Conservation (phyloP, 2,797 vertebrate species). For the Anguilla megastoma region DNA sequence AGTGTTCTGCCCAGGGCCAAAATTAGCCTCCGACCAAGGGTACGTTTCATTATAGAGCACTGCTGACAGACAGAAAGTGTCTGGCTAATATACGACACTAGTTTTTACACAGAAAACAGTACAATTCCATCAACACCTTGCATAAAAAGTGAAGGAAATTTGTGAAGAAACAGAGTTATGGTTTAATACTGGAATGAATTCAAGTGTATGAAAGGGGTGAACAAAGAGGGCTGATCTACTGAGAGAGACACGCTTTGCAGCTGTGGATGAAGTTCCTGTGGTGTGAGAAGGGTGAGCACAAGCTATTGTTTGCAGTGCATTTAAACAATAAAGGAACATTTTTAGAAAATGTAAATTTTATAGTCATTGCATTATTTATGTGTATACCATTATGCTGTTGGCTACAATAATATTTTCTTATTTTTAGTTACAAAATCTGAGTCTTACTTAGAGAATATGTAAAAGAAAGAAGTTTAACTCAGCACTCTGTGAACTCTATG, state of each 20-base stretch:
- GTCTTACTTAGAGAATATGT: background rate
- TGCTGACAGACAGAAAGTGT: slow-evolving; percentile 38
- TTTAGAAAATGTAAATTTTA: background rate
- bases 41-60: slow-evolving; percentile 54
- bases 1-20: slow-evolving; percentile 61
- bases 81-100: slow-evolving; percentile 9
- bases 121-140: slow-evolving; percentile 18
- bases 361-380: background rate
- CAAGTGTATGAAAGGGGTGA: slow-evolving; percentile 26
- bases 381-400: background rate
- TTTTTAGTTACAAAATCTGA: background rate
- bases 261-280: slow-evolving; percentile 9
- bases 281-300: slow-evolving; percentile 27
- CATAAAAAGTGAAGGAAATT: slow-evolving; percentile 6
- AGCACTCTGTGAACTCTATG: background rate
- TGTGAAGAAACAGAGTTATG: slow-evolving; percentile 20
- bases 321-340: background rate
- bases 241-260: background rate
- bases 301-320: slow-evolving; percentile 4
- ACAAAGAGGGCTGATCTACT: background rate
- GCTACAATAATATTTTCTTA: background rate
- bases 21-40: slow-evolving; percentile 58
- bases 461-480: background rate
- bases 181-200: background rate
- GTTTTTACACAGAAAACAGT: slow-evolving; percentile 21